Percentiles rank a stretch among this genome's conserved stretches.
phyloP scores from a whole-genome alignment of 92 coral and sea anemone species.

The Actinostola sp. region DNA sequence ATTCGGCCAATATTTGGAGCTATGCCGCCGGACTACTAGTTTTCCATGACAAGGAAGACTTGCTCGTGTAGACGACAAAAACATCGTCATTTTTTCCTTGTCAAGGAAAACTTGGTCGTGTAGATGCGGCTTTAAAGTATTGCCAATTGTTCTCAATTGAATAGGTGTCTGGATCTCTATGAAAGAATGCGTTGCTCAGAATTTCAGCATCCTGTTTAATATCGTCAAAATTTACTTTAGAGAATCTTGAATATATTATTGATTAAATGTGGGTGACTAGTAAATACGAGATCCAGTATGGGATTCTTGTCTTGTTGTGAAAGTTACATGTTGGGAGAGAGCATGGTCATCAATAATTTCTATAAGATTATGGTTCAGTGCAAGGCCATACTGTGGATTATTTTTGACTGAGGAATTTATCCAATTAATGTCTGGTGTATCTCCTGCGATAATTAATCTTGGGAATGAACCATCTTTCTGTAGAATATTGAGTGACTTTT shows the following conservation, averaged over 20 bases:
- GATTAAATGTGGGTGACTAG: conserved; percentile 53
- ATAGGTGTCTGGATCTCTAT: conserved; percentile 18
- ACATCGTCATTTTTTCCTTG: too few relatives aligned
- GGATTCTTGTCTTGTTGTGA: conserved; percentile 56
- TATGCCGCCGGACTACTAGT: too few relatives aligned
- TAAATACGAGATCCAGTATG: conserved; percentile 37
- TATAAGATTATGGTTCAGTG: conserved; percentile 48
- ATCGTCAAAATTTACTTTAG: conserved; percentile 33
- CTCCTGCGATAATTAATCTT: conserved; percentile 44
- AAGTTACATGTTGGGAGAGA: conserved; percentile 54
- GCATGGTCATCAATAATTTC: conserved; percentile 54
- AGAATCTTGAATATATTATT: conserved; percentile 6
- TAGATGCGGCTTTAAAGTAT: conserved; percentile 3
- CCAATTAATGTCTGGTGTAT: conserved; percentile 51
- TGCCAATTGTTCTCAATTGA: conserved; percentile 20
- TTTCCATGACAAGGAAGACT: too few relatives aligned
- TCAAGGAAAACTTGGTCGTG: too few relatives aligned
- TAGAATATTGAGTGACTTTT: conserved; percentile 30
- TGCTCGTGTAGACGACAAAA: too few relatives aligned
- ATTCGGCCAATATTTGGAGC: too few relatives aligned
- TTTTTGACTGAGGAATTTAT: conserved; percentile 30
- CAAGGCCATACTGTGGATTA: conserved; percentile 47
- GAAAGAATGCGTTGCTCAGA: conserved; percentile 57
- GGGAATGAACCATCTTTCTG: conserved; percentile 56
- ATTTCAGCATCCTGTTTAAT: conserved; percentile 46